A percentile compares a stretch with the other conserved stretches of the same genome.
Evolutionary conservation across 2,888 invertebrate genomes (phyloP).

Genomic region (Stenotaenia linearis): DNA sequence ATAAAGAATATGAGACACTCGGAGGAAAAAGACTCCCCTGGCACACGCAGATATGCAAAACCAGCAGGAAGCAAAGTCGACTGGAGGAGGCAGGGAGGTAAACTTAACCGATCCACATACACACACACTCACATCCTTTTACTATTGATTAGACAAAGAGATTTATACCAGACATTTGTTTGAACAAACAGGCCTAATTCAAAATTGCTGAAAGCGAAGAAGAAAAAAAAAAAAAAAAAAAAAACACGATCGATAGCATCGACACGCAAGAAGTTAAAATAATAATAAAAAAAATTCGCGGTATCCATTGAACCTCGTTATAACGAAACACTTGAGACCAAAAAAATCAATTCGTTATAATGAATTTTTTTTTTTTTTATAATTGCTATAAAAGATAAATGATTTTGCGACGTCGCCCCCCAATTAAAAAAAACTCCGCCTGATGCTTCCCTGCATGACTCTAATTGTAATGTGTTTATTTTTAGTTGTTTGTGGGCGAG

Average conservation of each 20-base stretch:
- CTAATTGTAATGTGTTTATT: background rate
- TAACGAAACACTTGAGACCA: too few species aligned
- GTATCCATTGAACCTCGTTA: too few species aligned
- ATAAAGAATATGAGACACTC: conserved; percentile 24
- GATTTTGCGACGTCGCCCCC: too few species aligned
- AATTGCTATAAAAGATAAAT: too few species aligned
- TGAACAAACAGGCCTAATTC: background rate
- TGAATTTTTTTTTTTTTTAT: too few species aligned
- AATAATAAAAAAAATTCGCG: background rate
- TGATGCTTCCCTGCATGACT: background rate
- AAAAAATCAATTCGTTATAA: too few species aligned
- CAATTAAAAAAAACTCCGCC: background rate
- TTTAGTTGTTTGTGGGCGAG: too few species aligned
- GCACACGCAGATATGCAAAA: conserved; percentile 24
- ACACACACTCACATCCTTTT: background rate
- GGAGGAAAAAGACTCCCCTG: background rate
- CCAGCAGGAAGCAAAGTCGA: background rate
- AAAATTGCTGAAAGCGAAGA: too few species aligned
- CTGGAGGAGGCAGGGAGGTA: background rate
- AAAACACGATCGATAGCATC: background rate
- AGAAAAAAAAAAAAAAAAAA: background rate
- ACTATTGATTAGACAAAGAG: conserved; percentile 6
- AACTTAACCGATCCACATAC: background rate
- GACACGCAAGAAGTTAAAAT: background rate
- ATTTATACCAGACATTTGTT: background rate